These are phyloP conservation scores for Zaprionus tsacasi DNA, from an alignment of 1,140 invertebrate genomes.

Conservation along the genomic window DNA sequence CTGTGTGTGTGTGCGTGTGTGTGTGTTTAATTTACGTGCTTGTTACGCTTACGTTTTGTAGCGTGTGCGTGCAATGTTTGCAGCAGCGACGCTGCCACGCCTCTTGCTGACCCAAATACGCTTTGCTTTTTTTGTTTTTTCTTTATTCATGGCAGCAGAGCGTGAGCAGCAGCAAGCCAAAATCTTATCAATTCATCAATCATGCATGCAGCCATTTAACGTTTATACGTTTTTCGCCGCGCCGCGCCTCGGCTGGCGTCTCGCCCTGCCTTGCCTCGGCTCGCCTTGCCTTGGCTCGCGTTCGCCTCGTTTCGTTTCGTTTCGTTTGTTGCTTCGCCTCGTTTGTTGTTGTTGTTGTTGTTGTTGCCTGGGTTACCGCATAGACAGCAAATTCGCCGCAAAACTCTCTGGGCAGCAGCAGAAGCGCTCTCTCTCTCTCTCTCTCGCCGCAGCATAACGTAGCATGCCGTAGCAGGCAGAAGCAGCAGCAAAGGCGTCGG, in stretches of 20 bases:
- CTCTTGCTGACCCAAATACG: constrained; percentile 68
- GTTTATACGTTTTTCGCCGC: constrained; percentile 38
- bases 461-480: not conserved
- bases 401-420: constrained; percentile 7
- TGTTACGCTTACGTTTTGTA: constrained; percentile 38
- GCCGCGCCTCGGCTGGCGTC: not conserved
- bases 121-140: not conserved
- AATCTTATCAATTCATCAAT: constrained; percentile 81
- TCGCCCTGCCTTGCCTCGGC: not conserved
- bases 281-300: not conserved
- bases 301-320: constrained; percentile 15
- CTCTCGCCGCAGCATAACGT: constrained; percentile 45
- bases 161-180: constrained; percentile 33
- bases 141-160: constrained; percentile 40
- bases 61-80: constrained; percentile 30
- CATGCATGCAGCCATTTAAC: constrained; percentile 78
- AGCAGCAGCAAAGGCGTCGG: not conserved
- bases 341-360: constrained; percentile 44
- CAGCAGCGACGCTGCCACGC: constrained; percentile 52
- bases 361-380: constrained; percentile 55
- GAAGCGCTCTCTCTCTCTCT: constrained; percentile 16
- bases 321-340: constrained; percentile 12
- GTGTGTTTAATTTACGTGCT: constrained; percentile 27
- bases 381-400: constrained; percentile 63
- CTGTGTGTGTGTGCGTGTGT: constrained; percentile 34